phyloP scores from a whole-genome alignment of 2,797 vertebrate species.

The Acanthopagrus latus region DNA sequence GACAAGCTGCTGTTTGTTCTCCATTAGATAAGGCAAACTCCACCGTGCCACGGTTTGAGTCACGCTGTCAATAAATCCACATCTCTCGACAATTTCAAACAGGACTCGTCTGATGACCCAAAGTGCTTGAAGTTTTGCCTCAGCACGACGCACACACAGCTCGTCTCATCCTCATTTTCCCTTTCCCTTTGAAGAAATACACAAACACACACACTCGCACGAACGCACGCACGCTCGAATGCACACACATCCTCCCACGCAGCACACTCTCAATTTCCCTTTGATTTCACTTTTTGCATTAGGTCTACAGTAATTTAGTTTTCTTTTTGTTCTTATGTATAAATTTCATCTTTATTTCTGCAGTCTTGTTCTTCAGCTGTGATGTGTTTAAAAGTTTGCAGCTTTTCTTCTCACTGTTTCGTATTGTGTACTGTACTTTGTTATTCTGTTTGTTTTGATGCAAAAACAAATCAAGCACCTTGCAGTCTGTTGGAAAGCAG shows the following conservation, averaged over 20 bases:
- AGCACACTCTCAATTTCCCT: conserved; percentile 36
- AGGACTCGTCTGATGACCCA: conserved; percentile 27
- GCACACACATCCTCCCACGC: conserved; percentile 23
- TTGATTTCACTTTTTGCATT: conserved; percentile 53
- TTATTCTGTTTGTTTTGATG: conserved; percentile 10
- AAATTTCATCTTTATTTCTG: conserved; percentile 19
- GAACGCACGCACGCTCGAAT: conserved; percentile 6
- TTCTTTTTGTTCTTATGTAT: conserved; percentile 35
- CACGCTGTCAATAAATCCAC: conserved; percentile 30
- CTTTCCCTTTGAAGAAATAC: conserved; percentile 60
- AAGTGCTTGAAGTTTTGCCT: conserved; percentile 48
- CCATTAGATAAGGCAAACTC: background rate
- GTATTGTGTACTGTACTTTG: background rate
- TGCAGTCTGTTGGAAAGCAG: conserved; percentile 2
- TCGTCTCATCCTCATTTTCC: conserved; percentile 36
- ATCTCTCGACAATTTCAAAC: conserved; percentile 40
- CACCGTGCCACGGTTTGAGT: background rate
- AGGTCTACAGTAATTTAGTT: conserved; percentile 26
- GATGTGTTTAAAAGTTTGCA: conserved; percentile 13
- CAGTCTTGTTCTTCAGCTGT: background rate
- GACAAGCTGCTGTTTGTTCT: conserved; percentile 40
- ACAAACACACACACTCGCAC: conserved; percentile 25
- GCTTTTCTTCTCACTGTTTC: conserved; percentile 4
- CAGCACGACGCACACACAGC: conserved; percentile 15
- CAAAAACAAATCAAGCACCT: conserved; percentile 5